Evolutionary conservation across 2,888 invertebrate genomes (phyloP).

Genomic region (Sarcophaga caerulescens): DNA sequence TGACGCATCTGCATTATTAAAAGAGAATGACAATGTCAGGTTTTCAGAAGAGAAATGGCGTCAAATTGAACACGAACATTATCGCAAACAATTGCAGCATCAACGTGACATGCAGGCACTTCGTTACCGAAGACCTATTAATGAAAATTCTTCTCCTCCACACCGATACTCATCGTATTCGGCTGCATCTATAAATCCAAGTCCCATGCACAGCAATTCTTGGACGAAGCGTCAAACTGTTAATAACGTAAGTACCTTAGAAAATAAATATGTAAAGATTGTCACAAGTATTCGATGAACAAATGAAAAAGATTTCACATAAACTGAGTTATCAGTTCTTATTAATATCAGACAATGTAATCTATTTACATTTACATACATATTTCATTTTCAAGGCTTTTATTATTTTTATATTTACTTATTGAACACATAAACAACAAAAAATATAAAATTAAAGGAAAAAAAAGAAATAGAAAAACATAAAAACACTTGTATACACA

Average conservation of each 20-base stretch:
- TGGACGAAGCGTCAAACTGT: slow-evolving; percentile 69
- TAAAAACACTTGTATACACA: too few relatives aligned
- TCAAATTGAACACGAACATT: slow-evolving; percentile 79
- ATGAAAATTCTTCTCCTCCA: slow-evolving; percentile 27
- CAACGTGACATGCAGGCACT: slow-evolving; percentile 73
- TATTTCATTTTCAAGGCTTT: background rate
- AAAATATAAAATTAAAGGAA: too few relatives aligned
- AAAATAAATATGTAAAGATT: background rate
- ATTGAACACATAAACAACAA: background rate
- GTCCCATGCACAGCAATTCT: slow-evolving; percentile 47
- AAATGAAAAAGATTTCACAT: background rate
- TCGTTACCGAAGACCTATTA: slow-evolving; percentile 58
- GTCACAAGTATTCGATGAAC: too few relatives aligned
- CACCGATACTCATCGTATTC: slow-evolving; percentile 23
- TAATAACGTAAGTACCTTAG: slow-evolving; percentile 73
- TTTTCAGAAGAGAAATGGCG: slow-evolving; percentile 79
- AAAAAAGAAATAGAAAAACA: too few relatives aligned
- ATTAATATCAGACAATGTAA: background rate
- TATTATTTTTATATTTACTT: background rate
- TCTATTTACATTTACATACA: background rate
- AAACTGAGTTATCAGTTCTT: background rate
- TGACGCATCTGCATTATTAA: background rate
- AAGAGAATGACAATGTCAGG: slow-evolving; percentile 68
- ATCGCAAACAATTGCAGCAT: slow-evolving; percentile 75
- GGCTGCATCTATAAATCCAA: slow-evolving; percentile 36